Evolutionary conservation across 2,113 vertebrate species (phyloP), one percentile per base, ranked within the genome.

Genomic region (Anseranas semipalmata): DNA sequence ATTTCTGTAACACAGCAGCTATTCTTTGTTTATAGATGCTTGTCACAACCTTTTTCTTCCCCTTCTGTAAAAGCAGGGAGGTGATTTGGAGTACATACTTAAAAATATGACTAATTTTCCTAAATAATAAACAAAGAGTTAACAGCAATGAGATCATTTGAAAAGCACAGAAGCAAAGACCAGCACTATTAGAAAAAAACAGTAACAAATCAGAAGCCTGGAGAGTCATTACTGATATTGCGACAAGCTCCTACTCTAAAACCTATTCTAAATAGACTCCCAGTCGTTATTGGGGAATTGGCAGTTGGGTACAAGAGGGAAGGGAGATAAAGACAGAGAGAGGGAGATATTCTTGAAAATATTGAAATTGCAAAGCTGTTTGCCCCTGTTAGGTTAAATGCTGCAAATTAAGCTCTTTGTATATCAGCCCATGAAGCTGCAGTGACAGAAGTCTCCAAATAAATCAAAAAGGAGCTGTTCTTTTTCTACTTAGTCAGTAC

Each of bases 121-220:
- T 70, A 25, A 94, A 63, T 66, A 33, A 33, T 81, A 92, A 83
- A 35, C 19, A 48, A 32, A 77, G 39, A 89, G 83, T n/a, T 48
- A 87, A 9, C 33, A 90, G 12, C 28, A 83, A 56, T 32, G 33
- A 80, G 25, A 83, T 8, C 5, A n/a, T 46, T 41, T 78, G 45
- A 76, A 93, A 89, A 66, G 53, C 65, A 45, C 48, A 93, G 62
- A 76, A 20, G 0, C 10, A 85, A 66, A 85, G 13, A 27, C 7
- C 82, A 93, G 25, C 39, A 43, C 46, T 70, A 50, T 43, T 39
- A 82, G 22, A 67, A 95, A 72, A 91, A 80, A 10, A 35, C 78
- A 84, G 58, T 32, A 82, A 91, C n/a, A 70, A 81, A 60, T 80
- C 55, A 97, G 66, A 94, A 85, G 72, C 65, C 48, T 59, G 35